These are phyloP conservation scores for Drosophila recens DNA, from an alignment of 2,888 invertebrate genomes.

Conservation along the genomic window DNA sequence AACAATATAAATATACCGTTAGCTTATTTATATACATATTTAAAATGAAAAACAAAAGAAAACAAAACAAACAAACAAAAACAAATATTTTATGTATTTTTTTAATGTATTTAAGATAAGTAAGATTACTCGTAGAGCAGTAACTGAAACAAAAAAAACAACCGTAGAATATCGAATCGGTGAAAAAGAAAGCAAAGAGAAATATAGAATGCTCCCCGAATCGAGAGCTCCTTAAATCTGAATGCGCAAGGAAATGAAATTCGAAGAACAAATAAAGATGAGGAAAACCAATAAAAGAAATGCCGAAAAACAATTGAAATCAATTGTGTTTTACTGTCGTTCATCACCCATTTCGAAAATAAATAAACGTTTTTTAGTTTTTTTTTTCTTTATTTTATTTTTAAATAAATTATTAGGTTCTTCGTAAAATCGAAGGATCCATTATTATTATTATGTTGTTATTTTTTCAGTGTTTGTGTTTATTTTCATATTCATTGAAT, in stretches of 20 bases:
- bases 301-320: slow-evolving; percentile 24
- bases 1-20: slow-evolving; percentile 71
- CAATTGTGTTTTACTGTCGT: not conserved
- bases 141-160: slow-evolving; percentile 32
- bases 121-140: slow-evolving; percentile 66
- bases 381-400: slow-evolving; percentile 70
- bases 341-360: not conserved
- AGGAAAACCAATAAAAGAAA: slow-evolving; percentile 26
- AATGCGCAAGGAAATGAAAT: slow-evolving; percentile 68
- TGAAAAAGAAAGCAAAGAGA: slow-evolving; percentile 43
- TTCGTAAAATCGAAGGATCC: slow-evolving; percentile 84
- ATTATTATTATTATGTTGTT: slow-evolving; percentile 53
- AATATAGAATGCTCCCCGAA: slow-evolving; percentile 16
- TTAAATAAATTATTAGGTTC: slow-evolving; percentile 82
- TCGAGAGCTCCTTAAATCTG: slow-evolving; percentile 20
- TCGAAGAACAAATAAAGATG: slow-evolving; percentile 31
- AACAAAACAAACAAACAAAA: slow-evolving; percentile 26
- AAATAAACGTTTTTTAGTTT: slow-evolving; percentile 31
- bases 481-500: slow-evolving; percentile 31
- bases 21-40: slow-evolving; percentile 74
- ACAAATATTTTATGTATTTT: slow-evolving; percentile 75
- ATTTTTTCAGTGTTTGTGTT: slow-evolving; percentile 30
- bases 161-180: slow-evolving; percentile 49
- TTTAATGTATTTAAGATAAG: slow-evolving; percentile 78
- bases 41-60: slow-evolving; percentile 38